Evolutionary conservation across 2,888 invertebrate species (phyloP).

Genomic region (Orthonevra nobilis): DNA sequence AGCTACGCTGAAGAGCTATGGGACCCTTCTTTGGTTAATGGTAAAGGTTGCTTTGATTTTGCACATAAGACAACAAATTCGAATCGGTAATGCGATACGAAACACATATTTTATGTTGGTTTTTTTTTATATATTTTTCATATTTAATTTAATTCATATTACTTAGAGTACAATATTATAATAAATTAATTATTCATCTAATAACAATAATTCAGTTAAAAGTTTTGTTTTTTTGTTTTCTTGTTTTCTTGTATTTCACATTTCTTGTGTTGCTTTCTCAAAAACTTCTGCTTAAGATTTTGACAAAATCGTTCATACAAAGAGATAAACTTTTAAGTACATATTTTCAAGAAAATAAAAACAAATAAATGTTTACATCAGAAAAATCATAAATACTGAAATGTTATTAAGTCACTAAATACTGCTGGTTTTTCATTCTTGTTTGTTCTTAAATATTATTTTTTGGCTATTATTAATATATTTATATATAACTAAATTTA

Average conservation of each 20-base stretch:
- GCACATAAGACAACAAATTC: too few relatives aligned
- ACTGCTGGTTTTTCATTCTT: slow-evolving; percentile 19
- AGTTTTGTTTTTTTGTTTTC: slow-evolving; percentile 23
- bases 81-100: too few relatives aligned
- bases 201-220: slow-evolving; percentile 70
- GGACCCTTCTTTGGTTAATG: too few relatives aligned
- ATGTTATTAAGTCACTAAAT: slow-evolving; percentile 32
- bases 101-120: too few relatives aligned
- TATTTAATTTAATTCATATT: slow-evolving; percentile 81
- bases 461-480: slow-evolving; percentile 68
- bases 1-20: too few relatives aligned
- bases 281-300: slow-evolving; percentile 44
- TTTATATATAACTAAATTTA: slow-evolving; percentile 56
- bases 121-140: slow-evolving; percentile 36
- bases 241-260: slow-evolving; percentile 6
- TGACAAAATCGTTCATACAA: slow-evolving; percentile 15
- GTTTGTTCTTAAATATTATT: slow-evolving; percentile 61
- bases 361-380: background rate
- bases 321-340: slow-evolving; percentile 9
- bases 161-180: slow-evolving; percentile 67
- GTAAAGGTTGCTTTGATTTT: too few relatives aligned
- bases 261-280: slow-evolving; percentile 17
- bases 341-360: slow-evolving; percentile 4
- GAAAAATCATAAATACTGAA: slow-evolving; percentile 24
- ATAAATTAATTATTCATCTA: slow-evolving; percentile 71